Percentiles rank a stretch among this genome's conserved stretches.
phyloP scores from a whole-genome alignment of 2,797 vertebrate species.

The Alosa sapidissima region DNA sequence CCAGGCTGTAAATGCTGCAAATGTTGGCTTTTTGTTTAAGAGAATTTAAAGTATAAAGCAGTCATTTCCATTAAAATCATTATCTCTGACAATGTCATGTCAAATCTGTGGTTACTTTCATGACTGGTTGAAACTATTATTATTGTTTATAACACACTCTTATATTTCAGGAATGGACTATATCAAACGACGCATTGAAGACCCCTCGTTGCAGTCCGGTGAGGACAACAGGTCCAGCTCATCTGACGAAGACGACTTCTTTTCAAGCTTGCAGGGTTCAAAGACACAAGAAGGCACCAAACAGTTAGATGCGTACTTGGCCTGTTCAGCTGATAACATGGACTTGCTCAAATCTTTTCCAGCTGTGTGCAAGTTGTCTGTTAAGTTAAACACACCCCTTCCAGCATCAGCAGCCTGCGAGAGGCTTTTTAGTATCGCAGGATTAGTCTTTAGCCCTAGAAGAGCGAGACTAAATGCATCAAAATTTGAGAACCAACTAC shows the following conservation, averaged over 20 bases:
- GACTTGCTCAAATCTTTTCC: neutral
- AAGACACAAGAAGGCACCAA: neutral
- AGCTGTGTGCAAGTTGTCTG: neutral
- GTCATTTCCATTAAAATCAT: conserved; percentile 11
- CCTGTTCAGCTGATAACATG: neutral
- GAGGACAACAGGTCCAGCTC: neutral
- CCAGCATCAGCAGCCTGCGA: neutral
- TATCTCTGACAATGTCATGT: neutral
- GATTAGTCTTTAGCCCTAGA: conserved; percentile 26
- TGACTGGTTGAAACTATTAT: conserved; percentile 21
- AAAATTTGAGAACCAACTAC: conserved; percentile 27
- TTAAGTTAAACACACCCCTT: neutral
- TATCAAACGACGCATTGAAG: conserved; percentile 27
- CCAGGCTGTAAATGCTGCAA: too few species aligned
- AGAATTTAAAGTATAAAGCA: too few species aligned
- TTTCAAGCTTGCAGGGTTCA: neutral
- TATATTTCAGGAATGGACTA: conserved; percentile 36
- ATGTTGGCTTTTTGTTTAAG: too few species aligned
- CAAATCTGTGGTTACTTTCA: conserved; percentile 12
- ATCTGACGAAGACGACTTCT: conserved; percentile 2
- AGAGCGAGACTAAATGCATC: conserved; percentile 9
- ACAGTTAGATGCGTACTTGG: neutral
- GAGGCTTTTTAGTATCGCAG: neutral
- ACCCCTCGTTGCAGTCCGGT: neutral
- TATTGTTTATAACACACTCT: conserved; percentile 2